Base-by-base conservation (phyloP, 2,888 invertebrate genomes). In the Acanthosepion esculentum region DNA sequence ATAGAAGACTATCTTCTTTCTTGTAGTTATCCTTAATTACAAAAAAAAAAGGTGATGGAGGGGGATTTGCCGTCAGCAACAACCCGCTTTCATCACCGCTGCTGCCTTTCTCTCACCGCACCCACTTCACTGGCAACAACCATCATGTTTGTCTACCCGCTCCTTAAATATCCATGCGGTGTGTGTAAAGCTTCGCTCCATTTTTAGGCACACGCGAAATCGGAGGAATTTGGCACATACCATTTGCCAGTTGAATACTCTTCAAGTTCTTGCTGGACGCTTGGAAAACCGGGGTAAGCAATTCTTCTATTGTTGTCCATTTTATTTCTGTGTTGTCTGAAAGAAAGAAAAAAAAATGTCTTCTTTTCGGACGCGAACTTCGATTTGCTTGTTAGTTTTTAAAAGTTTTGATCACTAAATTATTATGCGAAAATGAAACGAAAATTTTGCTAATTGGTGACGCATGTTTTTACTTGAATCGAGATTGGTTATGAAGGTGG, bases 191-290 rank as follows among this genome's bases (percentile, higher is more conserved):
- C n/a, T 78, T 78, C 78, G 78, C 78, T 33, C 78, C 78, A 78
- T 78, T 78, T 78, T 78, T 78, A 78, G 78, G n/a, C 78, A 78
- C 78, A 78, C 33, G 78, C 78, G 78, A n/a, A 78, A 78, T 78
- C 78, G n/a, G 78, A 15, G 78, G n/a, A 78, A 78, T n/a, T 33
- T 78, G n/a, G 78, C 78, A 78, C 78, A 78, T 78, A 78, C 78
- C 78, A 78, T 78, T n/a, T 78, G 78, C n/a, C 78, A 78, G 78
- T 78, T 78, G n/a, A 78, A 78, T 33, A 33, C n/a, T 78, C 78
- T 78, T 78, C 78, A 78, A 78, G 78, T 78, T 78, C 78, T 33
- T 78, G 78, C 78, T 78, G 78, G 78, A 78, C 78, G 78, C 78
- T 78, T 78, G 78, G 78, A 78, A 78, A 33, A 78, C 78, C 78